Evolutionary conservation across 2,888 invertebrate genomes (phyloP).

Genomic region (Iselma pallidipennis): DNA sequence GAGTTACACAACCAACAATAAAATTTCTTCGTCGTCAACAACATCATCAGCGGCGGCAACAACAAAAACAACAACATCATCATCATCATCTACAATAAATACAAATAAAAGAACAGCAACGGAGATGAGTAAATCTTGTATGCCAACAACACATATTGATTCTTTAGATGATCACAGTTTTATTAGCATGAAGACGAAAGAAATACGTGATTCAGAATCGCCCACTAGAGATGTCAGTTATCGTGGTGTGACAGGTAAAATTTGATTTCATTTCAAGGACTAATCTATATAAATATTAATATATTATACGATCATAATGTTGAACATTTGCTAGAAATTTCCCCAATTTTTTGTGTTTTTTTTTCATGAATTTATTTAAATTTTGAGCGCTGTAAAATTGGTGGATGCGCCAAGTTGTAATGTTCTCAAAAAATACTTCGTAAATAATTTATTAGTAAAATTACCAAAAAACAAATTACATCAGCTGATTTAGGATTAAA

Average conservation of each 20-base stretch:
- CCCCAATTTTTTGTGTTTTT: too few relatives aligned
- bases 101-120: constrained; percentile 31
- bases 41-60: constrained; percentile 33
- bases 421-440: neutral
- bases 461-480: neutral
- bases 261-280: neutral
- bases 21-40: neutral
- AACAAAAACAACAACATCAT: constrained; percentile 26
- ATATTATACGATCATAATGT: too few relatives aligned
- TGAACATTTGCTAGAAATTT: too few relatives aligned
- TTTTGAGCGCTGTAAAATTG: neutral
- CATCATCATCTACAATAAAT: constrained; percentile 30
- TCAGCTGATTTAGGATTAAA: neutral
- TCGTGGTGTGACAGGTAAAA: constrained; percentile 39
- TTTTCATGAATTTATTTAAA: too few relatives aligned
- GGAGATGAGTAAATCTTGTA: constrained; percentile 29
- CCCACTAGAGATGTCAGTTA: constrained; percentile 65
- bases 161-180: constrained; percentile 77
- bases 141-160: constrained; percentile 62
- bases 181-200: constrained; percentile 76
- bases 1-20: constrained; percentile 4
- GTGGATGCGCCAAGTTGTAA: neutral
- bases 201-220: constrained; percentile 77
- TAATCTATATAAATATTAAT: neutral
- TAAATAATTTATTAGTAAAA: neutral